Base-by-base conservation (phyloP, 1,140 invertebrate species). In the Lordiphosa mommai region DNA sequence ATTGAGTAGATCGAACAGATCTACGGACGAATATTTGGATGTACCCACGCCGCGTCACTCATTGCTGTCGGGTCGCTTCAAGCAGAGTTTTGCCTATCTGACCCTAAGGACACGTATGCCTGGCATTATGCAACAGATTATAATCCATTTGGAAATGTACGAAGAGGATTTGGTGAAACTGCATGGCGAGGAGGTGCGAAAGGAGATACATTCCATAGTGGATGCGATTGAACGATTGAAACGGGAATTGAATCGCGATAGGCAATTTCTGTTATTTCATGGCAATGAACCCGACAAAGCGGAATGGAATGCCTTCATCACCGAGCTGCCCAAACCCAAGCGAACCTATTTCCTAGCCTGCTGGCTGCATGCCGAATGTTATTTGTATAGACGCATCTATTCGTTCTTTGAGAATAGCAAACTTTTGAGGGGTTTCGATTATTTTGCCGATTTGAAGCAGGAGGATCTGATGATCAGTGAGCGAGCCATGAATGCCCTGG, bases 281-380 rank as follows among this genome's bases (percentile, higher is more conserved):
- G 77, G 77, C 14, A 49, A 52, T 1, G 72, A 84, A 7, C 53
- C 79, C 8, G 77, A 84, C 13, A 77, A 72, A 8, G 33, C 13
- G 2, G 72, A 77, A 12, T 84, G 77, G 77, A 84, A 84, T 37
- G 72, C 68, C 2, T 84, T 84, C 14, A n/a, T 84, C 3, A 1
- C 13, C 1, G 77, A 65, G 32, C 16, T 85, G 29, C 79, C 79
- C 0, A 36, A 30, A 0, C 65, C 53, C 0, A 85, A 85, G 6
- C 56, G 38, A 2, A 44, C 91, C 6, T 99, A 94, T 92, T 99
- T 95, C 86, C 92, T 93, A 12, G 92, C 94, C 37, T 89, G 92
- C 1, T 99, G 96, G 97, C 90, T 99, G 0, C 95, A 96, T 77
- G 92, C 93, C 10, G 98, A 99, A 90, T 98, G 97, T 77, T 99